Base-by-base conservation (phyloP, 2,888 invertebrate genomes). In the Neocrepidodera transversa region DNA sequence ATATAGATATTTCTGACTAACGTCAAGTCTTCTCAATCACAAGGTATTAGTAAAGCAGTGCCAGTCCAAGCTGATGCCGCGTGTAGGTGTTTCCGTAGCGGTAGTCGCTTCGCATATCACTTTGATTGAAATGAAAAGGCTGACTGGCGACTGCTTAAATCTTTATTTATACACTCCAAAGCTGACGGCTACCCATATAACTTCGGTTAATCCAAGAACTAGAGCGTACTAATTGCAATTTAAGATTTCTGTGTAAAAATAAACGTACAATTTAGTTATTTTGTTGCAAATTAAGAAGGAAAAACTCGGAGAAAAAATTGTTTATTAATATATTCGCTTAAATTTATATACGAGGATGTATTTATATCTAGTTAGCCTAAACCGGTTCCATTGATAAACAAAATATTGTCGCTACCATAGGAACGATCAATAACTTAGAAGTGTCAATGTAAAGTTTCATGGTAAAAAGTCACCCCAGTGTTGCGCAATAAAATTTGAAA, bases 51-150 rank as follows among this genome's bases (percentile, higher is more conserved):
- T 18, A 18, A 30, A 18, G 16, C 16, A 48, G 17, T 14, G 28
- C 10, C 6, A 30, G 30, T 28, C 28, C 28, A 16, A 48, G 16
- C n/a, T n/a, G n/a, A n/a, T n/a, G n/a, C 17, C 30, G 30, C 17
- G 32, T 18, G 47, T 48, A 48, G 47, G 47, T 20, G 47, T 11
- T 30, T 48, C 32, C 32, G 23, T 32, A 48, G 30, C 47, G 47
- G 49, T 36, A 49, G 49, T 36, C 20, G 36, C 49, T 20, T 32
- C 20, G 10, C 18, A 49, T 35, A 49, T 36, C 36, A 20, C 35
- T 49, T 20, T 36, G 49, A 49, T 49, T 49, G 49, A 49, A 36
- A n/a, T n/a, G n/a, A n/a, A n/a, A 49, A 18, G 35, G 17, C 23
- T 49, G 20, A 49, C 20, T 35, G 26, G 23, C 8, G 20, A 35